Evolutionary conservation across 35 echinoderm and acorn worm genomes (phyloP).

Genomic region (Chiridota heheva): DNA sequence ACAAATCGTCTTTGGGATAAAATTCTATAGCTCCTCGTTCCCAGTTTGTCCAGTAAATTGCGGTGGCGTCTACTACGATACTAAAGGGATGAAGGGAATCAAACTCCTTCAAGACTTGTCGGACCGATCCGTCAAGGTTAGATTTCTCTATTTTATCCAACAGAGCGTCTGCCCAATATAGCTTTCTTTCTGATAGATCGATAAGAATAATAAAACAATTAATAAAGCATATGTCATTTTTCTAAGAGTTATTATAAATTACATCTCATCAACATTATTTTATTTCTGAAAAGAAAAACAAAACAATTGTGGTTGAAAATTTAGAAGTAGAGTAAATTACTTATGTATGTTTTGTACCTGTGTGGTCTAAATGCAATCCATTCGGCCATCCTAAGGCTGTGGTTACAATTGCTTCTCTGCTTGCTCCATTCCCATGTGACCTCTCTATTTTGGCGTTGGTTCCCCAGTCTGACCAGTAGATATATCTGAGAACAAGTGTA

Average conservation of each 20-base stretch:
- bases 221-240: too few relatives aligned
- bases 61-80: neutral
- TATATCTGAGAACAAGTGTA: conserved; percentile 12
- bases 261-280: too few relatives aligned
- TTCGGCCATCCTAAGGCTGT: conserved; percentile 73
- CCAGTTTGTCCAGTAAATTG: conserved; percentile 47
- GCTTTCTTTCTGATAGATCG: conserved; percentile 12
- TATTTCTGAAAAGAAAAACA: too few relatives aligned
- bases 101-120: conserved; percentile 6
- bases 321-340: too few relatives aligned
- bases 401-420: conserved; percentile 43
- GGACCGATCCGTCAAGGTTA: conserved; percentile 10
- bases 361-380: conserved; percentile 57
- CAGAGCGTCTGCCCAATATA: conserved; percentile 39
- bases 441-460: conserved; percentile 63
- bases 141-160: conserved; percentile 23
- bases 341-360: too few relatives aligned
- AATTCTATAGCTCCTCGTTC: neutral
- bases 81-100: conserved; percentile 38
- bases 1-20: too few relatives aligned
- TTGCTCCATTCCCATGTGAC: conserved; percentile 54
- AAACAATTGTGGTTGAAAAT: too few relatives aligned
- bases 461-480: conserved; percentile 94
- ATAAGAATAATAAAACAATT: neutral
- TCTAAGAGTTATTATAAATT: too few relatives aligned